phyloP scores from a whole-genome alignment of 1,140 invertebrate species.

The Nomia melanderi region DNA sequence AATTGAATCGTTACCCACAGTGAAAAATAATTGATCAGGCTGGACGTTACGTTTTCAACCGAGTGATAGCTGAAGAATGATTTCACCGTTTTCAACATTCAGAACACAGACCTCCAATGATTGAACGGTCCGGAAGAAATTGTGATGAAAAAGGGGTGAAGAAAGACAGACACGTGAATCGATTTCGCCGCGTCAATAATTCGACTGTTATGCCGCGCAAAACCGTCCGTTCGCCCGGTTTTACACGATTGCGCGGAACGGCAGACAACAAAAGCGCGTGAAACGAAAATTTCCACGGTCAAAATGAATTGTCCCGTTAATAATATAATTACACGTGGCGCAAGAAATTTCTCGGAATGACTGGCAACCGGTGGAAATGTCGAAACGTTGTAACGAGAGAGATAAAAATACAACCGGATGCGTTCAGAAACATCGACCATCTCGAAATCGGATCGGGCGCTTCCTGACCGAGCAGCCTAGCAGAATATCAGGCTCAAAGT shows the following conservation, averaged over 20 bases:
- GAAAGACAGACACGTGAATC: background rate
- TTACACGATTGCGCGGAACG: background rate
- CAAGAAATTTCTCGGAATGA: background rate
- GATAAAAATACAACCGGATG: background rate
- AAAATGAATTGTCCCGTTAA: background rate
- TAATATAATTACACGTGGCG: background rate
- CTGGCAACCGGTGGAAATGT: background rate
- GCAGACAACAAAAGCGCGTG: background rate
- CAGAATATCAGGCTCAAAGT: background rate
- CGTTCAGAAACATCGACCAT: background rate
- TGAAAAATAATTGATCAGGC: too few relatives aligned
- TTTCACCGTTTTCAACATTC: too few relatives aligned
- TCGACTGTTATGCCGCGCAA: background rate
- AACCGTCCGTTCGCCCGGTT: background rate
- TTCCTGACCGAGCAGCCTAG: background rate
- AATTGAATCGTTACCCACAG: too few relatives aligned
- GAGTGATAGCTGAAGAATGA: too few relatives aligned
- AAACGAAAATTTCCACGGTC: constrained; percentile 6
- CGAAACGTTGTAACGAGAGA: background rate
- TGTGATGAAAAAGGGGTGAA: too few relatives aligned
- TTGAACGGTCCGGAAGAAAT: background rate
- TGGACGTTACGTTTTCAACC: too few relatives aligned
- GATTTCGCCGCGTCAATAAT: background rate
- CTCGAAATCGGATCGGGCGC: background rate
- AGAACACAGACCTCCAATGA: too few relatives aligned